Base-by-base conservation (phyloP, 2,888 invertebrate species). In the Tachina fera region DNA sequence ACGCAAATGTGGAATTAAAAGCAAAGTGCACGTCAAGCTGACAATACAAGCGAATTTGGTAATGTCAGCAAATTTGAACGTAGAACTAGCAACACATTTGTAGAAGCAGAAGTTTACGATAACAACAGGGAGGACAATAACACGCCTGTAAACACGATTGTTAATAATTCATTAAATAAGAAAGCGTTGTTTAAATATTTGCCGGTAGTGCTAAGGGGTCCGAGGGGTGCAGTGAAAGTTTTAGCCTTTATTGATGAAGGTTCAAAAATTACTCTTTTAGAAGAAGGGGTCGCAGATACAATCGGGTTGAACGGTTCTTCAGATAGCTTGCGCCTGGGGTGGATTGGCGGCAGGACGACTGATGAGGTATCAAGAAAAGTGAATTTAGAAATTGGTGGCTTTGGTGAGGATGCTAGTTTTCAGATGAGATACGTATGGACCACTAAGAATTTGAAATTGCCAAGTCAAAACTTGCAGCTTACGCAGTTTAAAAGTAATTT, bases 171-270 rank as follows among this genome's bases (percentile, higher is more conserved):
- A 6, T 53, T 75, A 6, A 14, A 65, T 14, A 75, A 45, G 4
- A 56, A 70, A 75, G 58, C 77, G 39, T 47, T 81, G 47, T 80
- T 67, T 51, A 84, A 84, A 67, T 84, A 76, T 71, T 76, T 85
- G 31, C 81, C 85, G 0, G 81, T 85, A 5, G 56, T 68, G 14
- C 49, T 85, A 13, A 77, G 9, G 13, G 82, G 47, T 5, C 76
- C 82, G 10, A 82, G 65, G 13, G 56, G 82, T 43, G 22, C 14
- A 0, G n/a, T 80, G 3, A 49, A 19, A n/a, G 41, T 65, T 47
- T 39, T 83, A 39, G 78, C 75, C 22, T 75, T 81, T 63, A 71
- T 79, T 39, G 72, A 72, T 53, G 71, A 83, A 14, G 76, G 83
- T 2, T 72, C 78, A 0, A 84, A 80, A 61, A 78, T 83, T 43